phyloP scores from a whole-genome alignment of 2,113 vertebrate species.

The Paratilapia polleni region DNA sequence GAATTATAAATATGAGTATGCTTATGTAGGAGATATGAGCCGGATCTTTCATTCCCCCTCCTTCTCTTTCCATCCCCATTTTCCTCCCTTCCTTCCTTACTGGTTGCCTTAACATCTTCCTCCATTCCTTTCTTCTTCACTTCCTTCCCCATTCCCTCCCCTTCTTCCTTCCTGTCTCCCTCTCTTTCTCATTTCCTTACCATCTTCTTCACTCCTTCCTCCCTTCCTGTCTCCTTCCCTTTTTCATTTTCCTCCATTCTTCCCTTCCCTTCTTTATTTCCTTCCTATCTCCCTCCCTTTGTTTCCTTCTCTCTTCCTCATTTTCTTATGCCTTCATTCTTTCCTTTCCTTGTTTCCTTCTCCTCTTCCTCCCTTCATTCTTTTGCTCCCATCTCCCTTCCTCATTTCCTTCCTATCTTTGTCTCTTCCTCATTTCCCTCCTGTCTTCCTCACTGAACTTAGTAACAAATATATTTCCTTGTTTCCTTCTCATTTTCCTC shows the following conservation, averaged over 20 bases:
- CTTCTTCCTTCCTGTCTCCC: neutral
- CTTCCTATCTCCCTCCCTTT: neutral
- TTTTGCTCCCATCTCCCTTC: too few species aligned
- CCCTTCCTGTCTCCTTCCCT: too few species aligned
- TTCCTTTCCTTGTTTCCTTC: neutral
- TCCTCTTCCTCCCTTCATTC: neutral
- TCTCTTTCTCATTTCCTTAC: neutral
- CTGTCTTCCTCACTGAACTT: neutral
- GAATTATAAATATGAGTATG: neutral
- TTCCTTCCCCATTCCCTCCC: neutral
- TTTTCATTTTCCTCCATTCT: too few species aligned
- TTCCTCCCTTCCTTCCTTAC: neutral
- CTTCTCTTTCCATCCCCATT: neutral
- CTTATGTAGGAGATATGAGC: accelerated
- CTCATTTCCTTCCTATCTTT: neutral
- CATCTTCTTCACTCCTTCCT: neutral
- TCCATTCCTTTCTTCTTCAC: neutral
- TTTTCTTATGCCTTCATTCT: accelerated
- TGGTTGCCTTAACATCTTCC: neutral
- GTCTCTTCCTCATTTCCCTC: neutral
- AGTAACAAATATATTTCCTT: too few species aligned
- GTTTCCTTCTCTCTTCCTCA: neutral
- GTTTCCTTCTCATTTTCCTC: neutral
- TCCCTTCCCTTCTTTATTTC: neutral
- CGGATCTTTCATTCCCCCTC: neutral